Evolutionary conservation across 2,113 vertebrate genomes (phyloP), one percentile per base, ranked within the genome.

Genomic region (Antidorcas marsupialis): DNA sequence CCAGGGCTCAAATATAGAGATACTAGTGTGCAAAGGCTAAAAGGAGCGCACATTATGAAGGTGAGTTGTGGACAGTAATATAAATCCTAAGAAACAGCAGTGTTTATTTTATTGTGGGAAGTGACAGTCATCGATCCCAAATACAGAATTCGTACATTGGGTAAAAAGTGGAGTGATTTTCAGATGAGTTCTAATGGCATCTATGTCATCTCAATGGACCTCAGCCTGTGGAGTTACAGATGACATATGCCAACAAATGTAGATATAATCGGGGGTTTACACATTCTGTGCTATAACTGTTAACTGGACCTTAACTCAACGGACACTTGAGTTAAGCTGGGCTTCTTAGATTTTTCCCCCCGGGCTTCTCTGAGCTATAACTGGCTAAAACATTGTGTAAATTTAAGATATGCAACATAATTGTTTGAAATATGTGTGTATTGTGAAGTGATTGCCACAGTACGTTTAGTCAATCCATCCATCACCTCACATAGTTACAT

Each of bases 201-300:
- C 87, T 89, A 64, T 39, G n/a, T 33, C 79, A 95, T 95, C 96
- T 96, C 92, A 59, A 59, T 97, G 62, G 39, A 96, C 1, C 1
- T 93, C 62, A 89, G 64, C 82, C 36, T 97, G 87, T 90, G 97
- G 91, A 98, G 96, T 53, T 93, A 74, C 85, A 97, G 43, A 91
- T 84, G 91, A 88, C 94, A 97, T 87, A 97, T 92, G 87, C 81
- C 92, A 94, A 74, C 30, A 82, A 97, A 93, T 93, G 59, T 15
- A 98, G 57, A 33, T 97, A 28, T 93, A 97, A 96, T 97, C 98
- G 98, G 57, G 45, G 81, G 33, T 30, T 97, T 97, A 92, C 45
- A 92, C 87, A 87, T 95, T 16, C 92, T 94, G 87, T 81, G 81
- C 89, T 2, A 95, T 91, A 98, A 89, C 52, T 97, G 50, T 93